A percentile compares a stretch with the other conserved stretches of the same genome.
These are phyloP conservation scores for Ptychadena robeensis DNA, from an alignment of 2,797 vertebrate species.

Conservation along the genomic window DNA sequence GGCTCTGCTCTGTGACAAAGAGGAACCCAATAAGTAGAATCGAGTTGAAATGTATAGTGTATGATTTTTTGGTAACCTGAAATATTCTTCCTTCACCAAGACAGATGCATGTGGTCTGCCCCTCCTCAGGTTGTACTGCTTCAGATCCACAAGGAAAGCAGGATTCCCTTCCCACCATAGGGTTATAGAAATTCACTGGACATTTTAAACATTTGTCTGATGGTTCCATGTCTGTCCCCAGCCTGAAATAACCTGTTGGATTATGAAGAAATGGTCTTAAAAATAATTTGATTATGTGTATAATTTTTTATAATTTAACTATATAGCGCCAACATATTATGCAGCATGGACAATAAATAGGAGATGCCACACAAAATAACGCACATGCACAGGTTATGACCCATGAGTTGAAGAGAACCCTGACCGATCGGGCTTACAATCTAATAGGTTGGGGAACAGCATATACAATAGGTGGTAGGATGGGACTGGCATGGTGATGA, in stretches of 20 bases:
- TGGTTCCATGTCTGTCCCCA: constrained; percentile 61
- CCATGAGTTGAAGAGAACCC: too few species aligned
- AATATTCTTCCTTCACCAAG: constrained; percentile 76
- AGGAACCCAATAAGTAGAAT: background rate
- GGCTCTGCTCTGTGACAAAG: too few species aligned
- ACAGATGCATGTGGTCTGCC: constrained; percentile 81
- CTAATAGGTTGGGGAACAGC: too few species aligned
- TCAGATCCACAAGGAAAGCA: constrained; percentile 80
- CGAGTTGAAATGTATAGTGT: background rate
- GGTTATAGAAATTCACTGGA: constrained; percentile 82
- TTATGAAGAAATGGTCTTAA: constrained; percentile 72
- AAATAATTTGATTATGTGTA: too few species aligned
- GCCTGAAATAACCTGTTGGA: constrained; percentile 82
- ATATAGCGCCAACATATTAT: too few species aligned
- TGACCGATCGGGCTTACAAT: too few species aligned
- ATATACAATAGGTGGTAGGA: too few species aligned
- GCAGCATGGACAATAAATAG: too few species aligned
- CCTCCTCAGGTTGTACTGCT: constrained; percentile 80
- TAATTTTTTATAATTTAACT: too few species aligned
- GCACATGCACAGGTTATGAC: too few species aligned
- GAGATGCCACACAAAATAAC: too few species aligned
- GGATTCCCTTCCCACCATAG: constrained; percentile 72
- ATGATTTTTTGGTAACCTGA: constrained; percentile 79
- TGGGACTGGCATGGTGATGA: too few species aligned
- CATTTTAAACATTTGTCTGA: constrained; percentile 76